Percentiles rank a stretch among this genome's conserved stretches.
Conservation (phyloP, 2,113 vertebrate genomes). For the Glaucidium brasilianum region DNA sequence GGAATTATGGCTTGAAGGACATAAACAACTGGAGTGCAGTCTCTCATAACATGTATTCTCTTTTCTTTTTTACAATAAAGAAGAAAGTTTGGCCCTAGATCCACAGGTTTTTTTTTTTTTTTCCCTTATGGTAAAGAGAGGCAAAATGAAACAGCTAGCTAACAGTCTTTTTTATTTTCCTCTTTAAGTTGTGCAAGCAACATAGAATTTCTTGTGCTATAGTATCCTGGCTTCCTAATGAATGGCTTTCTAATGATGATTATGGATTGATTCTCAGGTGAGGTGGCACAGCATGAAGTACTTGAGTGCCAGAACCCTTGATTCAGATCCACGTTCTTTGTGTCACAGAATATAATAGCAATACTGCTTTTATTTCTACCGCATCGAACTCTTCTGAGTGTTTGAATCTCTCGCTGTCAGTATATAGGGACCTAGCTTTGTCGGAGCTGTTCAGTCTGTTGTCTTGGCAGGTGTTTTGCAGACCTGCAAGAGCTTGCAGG, state of each 20-base stretch:
- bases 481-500: background rate
- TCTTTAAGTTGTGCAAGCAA: background rate
- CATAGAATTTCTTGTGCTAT: rapidly evolving
- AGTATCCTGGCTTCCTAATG: background rate
- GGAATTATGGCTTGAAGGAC: background rate
- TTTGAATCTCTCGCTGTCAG: background rate
- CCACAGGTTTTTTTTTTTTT: background rate
- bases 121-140: background rate
- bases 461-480: background rate
- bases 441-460: background rate
- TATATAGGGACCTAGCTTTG: background rate
- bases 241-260: background rate
- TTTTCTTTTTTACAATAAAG: background rate
- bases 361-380: background rate
- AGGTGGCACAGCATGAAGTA: background rate
- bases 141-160: background rate
- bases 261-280: background rate
- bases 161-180: background rate
- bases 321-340: background rate
- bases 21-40: background rate
- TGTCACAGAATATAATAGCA: background rate
- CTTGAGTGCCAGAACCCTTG: background rate
- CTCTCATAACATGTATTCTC: background rate
- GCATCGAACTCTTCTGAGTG: background rate
- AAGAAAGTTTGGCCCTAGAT: background rate